phyloP scores from a whole-genome alignment of 1,140 invertebrate genomes.

The Belonocnema kinseyi region DNA sequence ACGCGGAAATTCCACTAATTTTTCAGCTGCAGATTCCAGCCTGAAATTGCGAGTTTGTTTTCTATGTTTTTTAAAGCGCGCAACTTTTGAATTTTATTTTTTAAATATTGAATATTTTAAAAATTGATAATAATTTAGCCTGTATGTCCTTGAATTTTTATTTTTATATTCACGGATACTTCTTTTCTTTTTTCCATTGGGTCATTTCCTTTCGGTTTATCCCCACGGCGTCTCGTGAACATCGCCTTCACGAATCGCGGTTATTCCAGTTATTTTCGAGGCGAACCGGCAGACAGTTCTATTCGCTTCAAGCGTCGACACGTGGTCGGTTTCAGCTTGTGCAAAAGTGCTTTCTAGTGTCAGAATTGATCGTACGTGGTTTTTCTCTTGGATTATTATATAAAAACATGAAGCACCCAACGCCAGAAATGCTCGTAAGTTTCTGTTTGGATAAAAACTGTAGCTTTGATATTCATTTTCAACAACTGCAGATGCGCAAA shows the following conservation, averaged over 20 bases:
- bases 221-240: not conserved
- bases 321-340: not conserved
- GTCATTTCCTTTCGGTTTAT: conserved; percentile 28
- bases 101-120: not conserved
- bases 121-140: too few species aligned
- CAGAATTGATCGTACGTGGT: not conserved
- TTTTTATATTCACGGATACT: not conserved
- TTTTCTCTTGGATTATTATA: not conserved
- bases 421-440: conserved; percentile 16
- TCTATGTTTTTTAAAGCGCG: too few species aligned
- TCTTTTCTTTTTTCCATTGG: not conserved
- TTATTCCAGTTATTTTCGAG: conserved; percentile 20
- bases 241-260: conserved; percentile 11
- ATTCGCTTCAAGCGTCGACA: not conserved
- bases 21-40: too few species aligned
- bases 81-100: too few species aligned
- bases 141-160: not conserved
- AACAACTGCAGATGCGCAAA: too few species aligned
- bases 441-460: not conserved
- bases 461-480: too few species aligned
- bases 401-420: conserved; percentile 5
- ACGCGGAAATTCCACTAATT: too few species aligned
- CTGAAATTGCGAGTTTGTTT: too few species aligned
- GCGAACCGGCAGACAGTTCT: not conserved
- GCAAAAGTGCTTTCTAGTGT: conserved; percentile 1